Evolutionary conservation across 2,797 vertebrate genomes (phyloP), one percentile per base, ranked within the genome.

Genomic region (Manis javanica): DNA sequence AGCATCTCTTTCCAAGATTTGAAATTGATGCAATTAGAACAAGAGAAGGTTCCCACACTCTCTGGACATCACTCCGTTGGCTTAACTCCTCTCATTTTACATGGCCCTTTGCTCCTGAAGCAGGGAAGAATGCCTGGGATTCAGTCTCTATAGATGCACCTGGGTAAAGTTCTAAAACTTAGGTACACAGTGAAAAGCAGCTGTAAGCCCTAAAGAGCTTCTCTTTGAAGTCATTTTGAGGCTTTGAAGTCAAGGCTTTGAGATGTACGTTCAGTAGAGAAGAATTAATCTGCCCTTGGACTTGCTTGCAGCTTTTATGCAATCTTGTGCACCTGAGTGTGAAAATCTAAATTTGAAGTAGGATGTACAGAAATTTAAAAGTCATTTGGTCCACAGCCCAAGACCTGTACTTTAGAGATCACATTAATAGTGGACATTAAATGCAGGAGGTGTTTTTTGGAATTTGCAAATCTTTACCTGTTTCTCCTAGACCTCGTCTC

Each of bases 161-260:
- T n/a, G 19, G 82, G 63, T 11, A 61, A 91, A 72, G 11, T 78
- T 87, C 75, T 91, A 84, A 81, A 88, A 93, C 39, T 89, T 57
- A 46, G 18, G 59, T 84, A 14, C 34, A 77, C 12, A 55, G 31
- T 61, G 13, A 87, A 90, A 86, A 92, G 74, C 39, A 59, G 51
- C 57, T 37, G 26, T 83, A 90, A 75, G n/a, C 53, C n/a, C 66
- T 82, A 66, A 64, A 72, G 63, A 95, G 18, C 10, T 96, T 72
- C 75, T 63, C 91, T 96, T 96, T 96, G 86, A 95, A 96, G 86
- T 81, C n/a, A 66, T 0, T 87, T 77, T 69, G 78, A 88, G 19
- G 49, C 88, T 96, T 97, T 96, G 88, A 97, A 96, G 74, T 91
- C 63, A 61, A 95, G 46, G 18, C 64, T 97, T 97, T 94, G 59